Conservation (phyloP, 2,888 invertebrate genomes). For the Pedicia rivosa region DNA sequence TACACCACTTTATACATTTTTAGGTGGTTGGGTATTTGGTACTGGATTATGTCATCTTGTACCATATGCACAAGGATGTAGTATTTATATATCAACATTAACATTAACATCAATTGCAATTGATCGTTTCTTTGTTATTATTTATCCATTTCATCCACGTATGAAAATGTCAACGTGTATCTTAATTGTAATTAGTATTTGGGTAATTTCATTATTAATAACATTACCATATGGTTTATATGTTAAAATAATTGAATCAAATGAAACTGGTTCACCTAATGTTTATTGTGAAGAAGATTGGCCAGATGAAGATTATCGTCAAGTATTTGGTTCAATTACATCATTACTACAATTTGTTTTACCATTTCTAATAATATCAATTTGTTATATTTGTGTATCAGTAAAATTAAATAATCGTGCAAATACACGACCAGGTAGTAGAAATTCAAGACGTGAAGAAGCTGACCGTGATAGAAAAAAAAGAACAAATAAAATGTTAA, state of each 20-base stretch:
- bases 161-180: slow-evolving; percentile 82
- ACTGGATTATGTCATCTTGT: slow-evolving; percentile 79
- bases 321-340: slow-evolving; percentile 72
- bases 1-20: slow-evolving; percentile 87
- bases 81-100: slow-evolving; percentile 93
- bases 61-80: slow-evolving; percentile 85
- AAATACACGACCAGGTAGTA: slow-evolving; percentile 67
- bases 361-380: slow-evolving; percentile 85
- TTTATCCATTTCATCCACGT: slow-evolving; percentile 85
- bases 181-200: slow-evolving; percentile 72
- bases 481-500: slow-evolving; percentile 90
- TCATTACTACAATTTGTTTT: slow-evolving; percentile 84
- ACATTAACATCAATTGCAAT: slow-evolving; percentile 95
- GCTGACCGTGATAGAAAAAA: slow-evolving; percentile 78
- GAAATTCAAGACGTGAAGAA: slow-evolving; percentile 74
- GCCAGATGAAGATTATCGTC: slow-evolving; percentile 68
- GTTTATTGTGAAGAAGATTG: slow-evolving; percentile 70
- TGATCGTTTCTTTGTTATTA: slow-evolving; percentile 93
- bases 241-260: slow-evolving; percentile 44
- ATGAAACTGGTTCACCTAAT: slow-evolving; percentile 27
- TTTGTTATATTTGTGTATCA: slow-evolving; percentile 88
- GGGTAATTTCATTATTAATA: slow-evolving; percentile 74
- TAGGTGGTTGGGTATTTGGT: slow-evolving; percentile 89
- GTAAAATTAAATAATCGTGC: slow-evolving; percentile 71
- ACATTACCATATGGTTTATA: slow-evolving; percentile 80